Conservation (phyloP, 2,113 vertebrate species). For the Glaucidium brasilianum region DNA sequence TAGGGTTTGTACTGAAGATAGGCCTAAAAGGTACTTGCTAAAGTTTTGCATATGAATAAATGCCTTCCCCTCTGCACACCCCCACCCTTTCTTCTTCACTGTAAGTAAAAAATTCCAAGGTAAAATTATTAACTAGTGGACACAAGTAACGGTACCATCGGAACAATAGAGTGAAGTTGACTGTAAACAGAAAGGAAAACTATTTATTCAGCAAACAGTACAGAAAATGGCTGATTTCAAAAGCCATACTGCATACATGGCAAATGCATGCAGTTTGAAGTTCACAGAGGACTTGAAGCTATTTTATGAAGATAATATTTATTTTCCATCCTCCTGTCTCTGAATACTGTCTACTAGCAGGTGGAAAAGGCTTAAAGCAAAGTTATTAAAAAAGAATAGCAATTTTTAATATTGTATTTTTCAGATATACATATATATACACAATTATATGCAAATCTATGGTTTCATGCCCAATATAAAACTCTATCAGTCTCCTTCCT, state of each 20-base stretch:
- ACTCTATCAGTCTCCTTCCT: not conserved
- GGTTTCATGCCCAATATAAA: not conserved
- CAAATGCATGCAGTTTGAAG: not conserved
- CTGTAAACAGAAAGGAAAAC: not conserved
- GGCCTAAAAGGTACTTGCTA: not conserved
- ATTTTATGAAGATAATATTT: not conserved
- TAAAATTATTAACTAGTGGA: not conserved
- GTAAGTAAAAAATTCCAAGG: not conserved
- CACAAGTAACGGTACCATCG: not conserved
- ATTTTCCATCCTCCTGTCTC: not conserved
- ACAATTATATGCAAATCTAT: not conserved
- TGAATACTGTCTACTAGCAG: not conserved
- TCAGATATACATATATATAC: not conserved
- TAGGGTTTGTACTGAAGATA: not conserved
- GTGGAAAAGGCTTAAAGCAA: not conserved
- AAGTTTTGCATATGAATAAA: not conserved
- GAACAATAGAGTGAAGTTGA: not conserved
- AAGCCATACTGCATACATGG: not conserved
- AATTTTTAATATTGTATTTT: not conserved
- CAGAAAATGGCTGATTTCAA: not conserved
- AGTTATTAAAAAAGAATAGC: not conserved
- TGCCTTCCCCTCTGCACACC: not conserved
- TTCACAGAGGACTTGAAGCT: not conserved
- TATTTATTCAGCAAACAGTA: not conserved
- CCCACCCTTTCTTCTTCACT: accelerated